Percentiles rank a stretch among this genome's conserved stretches.
Conservation (phyloP, 2,888 invertebrate species). For the Orgyia antiqua region DNA sequence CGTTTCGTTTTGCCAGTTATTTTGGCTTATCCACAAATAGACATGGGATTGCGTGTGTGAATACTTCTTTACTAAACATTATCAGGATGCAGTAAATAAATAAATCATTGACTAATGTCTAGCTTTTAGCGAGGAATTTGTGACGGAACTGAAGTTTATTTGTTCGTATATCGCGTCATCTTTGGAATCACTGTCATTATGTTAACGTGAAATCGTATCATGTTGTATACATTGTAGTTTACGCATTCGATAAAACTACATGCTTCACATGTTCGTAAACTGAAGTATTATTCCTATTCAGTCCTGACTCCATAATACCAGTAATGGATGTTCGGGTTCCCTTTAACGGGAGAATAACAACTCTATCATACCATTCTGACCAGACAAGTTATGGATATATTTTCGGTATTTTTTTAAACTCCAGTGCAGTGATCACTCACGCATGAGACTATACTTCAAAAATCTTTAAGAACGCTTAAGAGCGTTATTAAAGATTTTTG, state of each 20-base stretch:
- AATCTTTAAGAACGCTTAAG: too few species aligned
- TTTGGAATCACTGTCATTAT: conserved; percentile 3
- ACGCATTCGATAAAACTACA: conserved; percentile 11
- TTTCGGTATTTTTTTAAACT: too few species aligned
- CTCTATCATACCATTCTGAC: too few species aligned
- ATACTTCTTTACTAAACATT: conserved; percentile 50
- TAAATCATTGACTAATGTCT: conserved; percentile 39
- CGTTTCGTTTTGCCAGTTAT: conserved; percentile 59
- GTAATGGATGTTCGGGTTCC: too few species aligned
- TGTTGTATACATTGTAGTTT: conserved; percentile 1
- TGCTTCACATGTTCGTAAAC: too few species aligned
- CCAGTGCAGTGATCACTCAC: too few species aligned
- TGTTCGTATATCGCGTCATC: conserved; percentile 20
- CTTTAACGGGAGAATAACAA: too few species aligned
- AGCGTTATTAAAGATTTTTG: too few species aligned
- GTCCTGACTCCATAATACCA: too few species aligned
- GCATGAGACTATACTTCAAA: too few species aligned
- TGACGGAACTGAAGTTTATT: conserved; percentile 32
- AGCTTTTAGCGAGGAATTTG: conserved; percentile 41
- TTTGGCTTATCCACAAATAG: conserved; percentile 59
- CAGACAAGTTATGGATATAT: too few species aligned
- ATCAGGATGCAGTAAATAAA: conserved; percentile 47
- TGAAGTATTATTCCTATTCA: too few species aligned
- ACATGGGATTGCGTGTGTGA: conserved; percentile 41
- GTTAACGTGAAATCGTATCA: conserved; percentile 5